Conservation (phyloP, 2,797 vertebrate genomes). For the Pseudocheirus occidentalis region DNA sequence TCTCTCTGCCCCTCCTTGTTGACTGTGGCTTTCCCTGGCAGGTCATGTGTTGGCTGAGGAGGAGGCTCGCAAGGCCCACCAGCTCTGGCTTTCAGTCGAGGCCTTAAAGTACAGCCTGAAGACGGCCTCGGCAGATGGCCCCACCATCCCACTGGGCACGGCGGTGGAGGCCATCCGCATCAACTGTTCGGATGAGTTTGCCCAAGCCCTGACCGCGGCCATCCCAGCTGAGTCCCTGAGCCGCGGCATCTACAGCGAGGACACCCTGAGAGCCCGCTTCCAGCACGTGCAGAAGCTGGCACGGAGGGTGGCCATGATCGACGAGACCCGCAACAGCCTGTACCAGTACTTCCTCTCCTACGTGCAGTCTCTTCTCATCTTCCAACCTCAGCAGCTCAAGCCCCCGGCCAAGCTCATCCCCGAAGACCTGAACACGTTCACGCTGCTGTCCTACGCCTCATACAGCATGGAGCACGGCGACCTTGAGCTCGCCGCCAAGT, state of each 20-base stretch:
- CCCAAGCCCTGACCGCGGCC: constrained; percentile 88
- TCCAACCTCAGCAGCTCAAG: constrained; percentile 88
- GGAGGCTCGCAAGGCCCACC: constrained; percentile 93
- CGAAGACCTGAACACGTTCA: constrained; percentile 93
- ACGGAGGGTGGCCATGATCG: constrained; percentile 93
- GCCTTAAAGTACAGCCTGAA: constrained; percentile 91
- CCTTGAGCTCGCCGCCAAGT: constrained; percentile 96
- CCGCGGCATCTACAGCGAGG: constrained; percentile 94
- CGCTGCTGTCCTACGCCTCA: constrained; percentile 92
- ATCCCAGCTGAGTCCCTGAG: constrained; percentile 91
- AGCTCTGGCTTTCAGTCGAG: constrained; percentile 96
- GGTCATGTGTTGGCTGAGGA: constrained; percentile 94
- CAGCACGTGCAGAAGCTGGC: constrained; percentile 89
- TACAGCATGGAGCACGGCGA: constrained; percentile 96
- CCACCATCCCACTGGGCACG: constrained; percentile 88
- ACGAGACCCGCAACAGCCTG: constrained; percentile 94
- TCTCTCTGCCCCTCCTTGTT: too few relatives aligned
- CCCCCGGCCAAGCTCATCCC: constrained; percentile 89
- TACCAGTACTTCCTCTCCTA: constrained; percentile 98
- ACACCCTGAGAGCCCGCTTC: constrained; percentile 93
- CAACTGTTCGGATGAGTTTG: constrained; percentile 90
- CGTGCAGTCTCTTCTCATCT: constrained; percentile 92
- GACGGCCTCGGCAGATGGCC: constrained; percentile 85
- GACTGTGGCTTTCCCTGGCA: constrained; percentile 69
- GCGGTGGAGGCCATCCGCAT: constrained; percentile 88